Percentiles rank a stretch among this genome's conserved stretches.
Evolutionary conservation across 2,797 vertebrate genomes (phyloP).

Genomic region (Spinus pinus): DNA sequence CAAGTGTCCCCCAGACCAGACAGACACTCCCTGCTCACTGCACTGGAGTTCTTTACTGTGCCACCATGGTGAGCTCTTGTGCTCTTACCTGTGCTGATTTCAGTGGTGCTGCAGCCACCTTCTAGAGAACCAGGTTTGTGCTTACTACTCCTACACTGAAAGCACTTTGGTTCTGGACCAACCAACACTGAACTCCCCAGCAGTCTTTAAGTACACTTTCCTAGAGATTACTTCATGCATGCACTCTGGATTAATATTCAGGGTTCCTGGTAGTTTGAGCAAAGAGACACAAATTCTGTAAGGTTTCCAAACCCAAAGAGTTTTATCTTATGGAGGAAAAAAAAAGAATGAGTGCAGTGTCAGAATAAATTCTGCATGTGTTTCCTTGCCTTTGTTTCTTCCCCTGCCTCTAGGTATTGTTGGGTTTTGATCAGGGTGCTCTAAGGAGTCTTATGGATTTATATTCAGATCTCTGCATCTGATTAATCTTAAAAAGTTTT

Average conservation of each 20-base stretch:
- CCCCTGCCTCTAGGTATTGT: not conserved
- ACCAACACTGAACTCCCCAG: not conserved
- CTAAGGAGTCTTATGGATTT: not conserved
- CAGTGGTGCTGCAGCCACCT: not conserved
- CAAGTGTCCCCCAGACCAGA: not conserved
- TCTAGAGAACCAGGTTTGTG: not conserved
- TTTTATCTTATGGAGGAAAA: not conserved
- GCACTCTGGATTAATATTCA: not conserved
- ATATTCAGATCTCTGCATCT: not conserved
- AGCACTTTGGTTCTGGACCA: not conserved
- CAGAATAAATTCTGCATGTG: not conserved
- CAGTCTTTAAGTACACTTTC: not conserved
- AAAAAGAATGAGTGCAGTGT: not conserved
- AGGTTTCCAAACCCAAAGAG: not conserved
- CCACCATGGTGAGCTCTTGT: not conserved
- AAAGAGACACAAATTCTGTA: not conserved
- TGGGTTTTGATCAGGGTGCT: not conserved
- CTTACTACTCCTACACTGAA: not conserved
- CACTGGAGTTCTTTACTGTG: not conserved
- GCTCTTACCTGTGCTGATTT: not conserved
- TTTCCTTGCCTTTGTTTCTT: slow-evolving; percentile 13
- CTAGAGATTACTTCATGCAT: not conserved
- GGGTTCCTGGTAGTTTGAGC: not conserved
- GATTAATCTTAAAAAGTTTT: not conserved
- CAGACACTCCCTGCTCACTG: not conserved